These are phyloP conservation scores for Hypothenemus hampei DNA, from an alignment of 1,140 invertebrate genomes.

Conservation along the genomic window DNA sequence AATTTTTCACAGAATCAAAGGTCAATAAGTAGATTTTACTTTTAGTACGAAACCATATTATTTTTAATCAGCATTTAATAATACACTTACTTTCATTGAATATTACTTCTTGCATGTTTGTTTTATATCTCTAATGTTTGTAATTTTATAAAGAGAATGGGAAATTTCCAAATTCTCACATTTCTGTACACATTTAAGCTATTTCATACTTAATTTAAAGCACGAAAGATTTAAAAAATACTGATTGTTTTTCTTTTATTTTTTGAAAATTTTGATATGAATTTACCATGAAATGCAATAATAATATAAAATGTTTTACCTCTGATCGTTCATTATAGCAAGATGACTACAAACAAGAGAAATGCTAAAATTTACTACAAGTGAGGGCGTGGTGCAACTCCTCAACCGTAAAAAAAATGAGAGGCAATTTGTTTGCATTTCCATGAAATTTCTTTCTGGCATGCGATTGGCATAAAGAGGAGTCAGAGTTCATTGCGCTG, in stretches of 20 bases:
- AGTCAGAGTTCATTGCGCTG: no score
- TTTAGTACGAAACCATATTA: conserved; percentile 23
- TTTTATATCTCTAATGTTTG: conserved; percentile 15
- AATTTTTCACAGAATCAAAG: conserved; percentile 29
- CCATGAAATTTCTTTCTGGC: no score
- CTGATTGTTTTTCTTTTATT: conserved; percentile 25
- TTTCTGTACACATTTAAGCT: conserved; percentile 30
- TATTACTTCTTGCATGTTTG: conserved; percentile 15
- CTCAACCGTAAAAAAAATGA: no score
- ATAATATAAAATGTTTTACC: no score
- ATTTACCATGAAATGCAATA: conserved; percentile 4
- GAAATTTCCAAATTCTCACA: conserved; percentile 10
- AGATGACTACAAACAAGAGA: no score
- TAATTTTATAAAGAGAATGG: conserved; percentile 8
- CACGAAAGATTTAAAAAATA: conserved; percentile 21
- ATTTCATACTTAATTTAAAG: conserved; percentile 19
- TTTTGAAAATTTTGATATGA: conserved; percentile 22
- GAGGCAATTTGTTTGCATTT: no score
- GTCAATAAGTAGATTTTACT: conserved; percentile 23
- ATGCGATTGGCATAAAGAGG: no score
- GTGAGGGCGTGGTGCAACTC: no score
- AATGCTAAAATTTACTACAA: no score
- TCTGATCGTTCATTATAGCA: no score
- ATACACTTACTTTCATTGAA: conserved; percentile 11
- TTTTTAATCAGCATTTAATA: conserved; percentile 16